Percentiles rank a stretch among this genome's conserved stretches.
Conservation (phyloP, 2,797 vertebrate genomes). For the Onychomys leucogaster region DNA sequence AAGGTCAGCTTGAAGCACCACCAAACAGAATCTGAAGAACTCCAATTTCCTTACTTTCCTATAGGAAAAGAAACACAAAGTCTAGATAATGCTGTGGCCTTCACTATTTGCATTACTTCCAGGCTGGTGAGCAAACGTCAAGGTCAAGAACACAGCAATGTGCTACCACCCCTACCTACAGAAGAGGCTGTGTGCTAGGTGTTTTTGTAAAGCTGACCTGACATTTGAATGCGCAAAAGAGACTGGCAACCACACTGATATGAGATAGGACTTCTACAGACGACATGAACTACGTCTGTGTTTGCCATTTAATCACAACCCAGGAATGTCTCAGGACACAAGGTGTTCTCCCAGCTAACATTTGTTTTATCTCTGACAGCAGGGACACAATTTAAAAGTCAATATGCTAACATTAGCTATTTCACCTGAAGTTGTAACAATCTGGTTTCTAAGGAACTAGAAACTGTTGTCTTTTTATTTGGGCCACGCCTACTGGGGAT, state of each 20-base stretch:
- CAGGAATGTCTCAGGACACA: neutral
- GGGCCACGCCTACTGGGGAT: constrained; percentile 58
- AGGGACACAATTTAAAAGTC: constrained; percentile 43
- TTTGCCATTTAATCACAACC: neutral
- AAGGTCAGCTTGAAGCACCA: neutral
- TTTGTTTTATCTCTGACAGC: constrained; percentile 60
- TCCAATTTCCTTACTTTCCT: neutral
- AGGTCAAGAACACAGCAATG: neutral
- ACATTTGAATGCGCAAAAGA: neutral
- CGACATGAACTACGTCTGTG: neutral
- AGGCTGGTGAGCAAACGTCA: neutral
- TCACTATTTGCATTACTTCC: neutral
- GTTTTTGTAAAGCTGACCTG: neutral
- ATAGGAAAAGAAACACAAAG: neutral
- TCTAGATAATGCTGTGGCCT: neutral
- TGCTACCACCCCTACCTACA: neutral
- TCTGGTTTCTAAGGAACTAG: neutral
- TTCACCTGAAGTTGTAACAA: constrained; percentile 72
- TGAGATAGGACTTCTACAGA: neutral
- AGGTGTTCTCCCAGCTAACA: neutral
- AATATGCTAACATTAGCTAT: constrained; percentile 54
- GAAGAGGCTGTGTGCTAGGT: neutral
- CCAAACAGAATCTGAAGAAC: neutral
- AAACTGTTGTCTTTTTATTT: constrained; percentile 55
- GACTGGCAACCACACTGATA: neutral